These are phyloP conservation scores for Bungarus multicinctus DNA, from an alignment of 2,113 vertebrate genomes.

Conservation along the genomic window DNA sequence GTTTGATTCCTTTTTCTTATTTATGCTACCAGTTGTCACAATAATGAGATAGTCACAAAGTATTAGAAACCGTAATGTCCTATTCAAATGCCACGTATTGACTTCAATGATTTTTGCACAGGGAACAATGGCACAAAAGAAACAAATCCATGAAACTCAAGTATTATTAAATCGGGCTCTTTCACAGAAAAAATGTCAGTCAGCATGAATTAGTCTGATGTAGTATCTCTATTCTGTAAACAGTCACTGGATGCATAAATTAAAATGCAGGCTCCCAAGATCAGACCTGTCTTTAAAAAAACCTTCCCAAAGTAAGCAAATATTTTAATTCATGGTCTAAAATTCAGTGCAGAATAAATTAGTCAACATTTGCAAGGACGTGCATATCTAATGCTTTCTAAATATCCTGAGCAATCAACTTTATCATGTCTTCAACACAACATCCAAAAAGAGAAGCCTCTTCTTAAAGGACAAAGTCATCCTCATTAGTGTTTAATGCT, in stretches of 20 bases:
- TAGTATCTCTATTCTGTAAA: slow-evolving; percentile 25
- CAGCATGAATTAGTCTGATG: slow-evolving; percentile 2
- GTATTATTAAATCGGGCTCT: neutral
- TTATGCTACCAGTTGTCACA: neutral
- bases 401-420: slow-evolving; percentile 52
- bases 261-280: slow-evolving; percentile 29
- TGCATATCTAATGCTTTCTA: slow-evolving; percentile 48
- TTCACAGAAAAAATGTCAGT: slow-evolving; percentile 6
- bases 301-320: slow-evolving; percentile 39
- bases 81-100: neutral
- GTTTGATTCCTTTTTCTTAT: neutral
- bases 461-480: slow-evolving; percentile 8
- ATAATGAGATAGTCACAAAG: neutral
- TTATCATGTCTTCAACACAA: slow-evolving; percentile 35
- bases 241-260: slow-evolving; percentile 20
- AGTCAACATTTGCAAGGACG: slow-evolving; percentile 46
- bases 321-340: slow-evolving; percentile 55
- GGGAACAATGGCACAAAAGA: neutral
- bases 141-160: neutral
- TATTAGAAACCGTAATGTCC: neutral
- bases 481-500: slow-evolving; percentile 16
- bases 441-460: slow-evolving; percentile 23
- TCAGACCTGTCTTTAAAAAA: slow-evolving; percentile 22
- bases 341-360: slow-evolving; percentile 56
- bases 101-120: neutral